Conservation (phyloP, 2,888 invertebrate genomes). For the Onthophagus sagittarius region DNA sequence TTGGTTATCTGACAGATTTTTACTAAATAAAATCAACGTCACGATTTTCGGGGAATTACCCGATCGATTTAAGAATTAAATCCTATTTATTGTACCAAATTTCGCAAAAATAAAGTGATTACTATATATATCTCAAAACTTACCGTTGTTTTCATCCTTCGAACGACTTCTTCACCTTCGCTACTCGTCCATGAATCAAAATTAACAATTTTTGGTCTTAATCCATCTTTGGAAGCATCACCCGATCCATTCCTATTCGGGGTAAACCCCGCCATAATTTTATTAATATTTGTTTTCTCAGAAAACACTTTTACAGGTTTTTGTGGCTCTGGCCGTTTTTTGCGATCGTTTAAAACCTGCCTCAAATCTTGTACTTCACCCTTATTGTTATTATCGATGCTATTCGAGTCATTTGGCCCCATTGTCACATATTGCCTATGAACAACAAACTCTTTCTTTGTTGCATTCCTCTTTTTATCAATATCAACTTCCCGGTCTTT, state of each 20-base stretch:
- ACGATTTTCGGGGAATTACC: too few species aligned
- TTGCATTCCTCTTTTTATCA: not conserved
- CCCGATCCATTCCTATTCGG: not conserved
- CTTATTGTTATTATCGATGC: conserved; percentile 2
- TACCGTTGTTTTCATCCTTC: not conserved
- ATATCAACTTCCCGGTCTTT: not conserved
- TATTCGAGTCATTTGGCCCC: not conserved
- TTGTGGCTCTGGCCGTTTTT: not conserved
- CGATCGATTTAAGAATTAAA: too few species aligned
- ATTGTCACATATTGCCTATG: not conserved
- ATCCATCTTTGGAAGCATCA: too few species aligned
- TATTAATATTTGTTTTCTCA: conserved; percentile 19
- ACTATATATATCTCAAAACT: too few species aligned
- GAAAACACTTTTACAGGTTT: conserved; percentile 17
- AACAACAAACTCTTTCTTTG: not conserved
- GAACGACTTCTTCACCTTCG: not conserved
- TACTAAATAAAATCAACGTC: too few species aligned
- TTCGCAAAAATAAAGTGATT: too few species aligned
- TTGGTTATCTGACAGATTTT: too few species aligned
- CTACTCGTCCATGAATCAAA: not conserved
- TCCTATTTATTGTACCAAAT: too few species aligned
- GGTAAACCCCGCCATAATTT: conserved; percentile 16
- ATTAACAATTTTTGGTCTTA: not conserved
- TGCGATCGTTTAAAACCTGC: conserved; percentile 13
- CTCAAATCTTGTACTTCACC: conserved; percentile 6